These are phyloP conservation scores for Lepus europaeus DNA, from an alignment of 2,113 vertebrate genomes.

Conservation along the genomic window DNA sequence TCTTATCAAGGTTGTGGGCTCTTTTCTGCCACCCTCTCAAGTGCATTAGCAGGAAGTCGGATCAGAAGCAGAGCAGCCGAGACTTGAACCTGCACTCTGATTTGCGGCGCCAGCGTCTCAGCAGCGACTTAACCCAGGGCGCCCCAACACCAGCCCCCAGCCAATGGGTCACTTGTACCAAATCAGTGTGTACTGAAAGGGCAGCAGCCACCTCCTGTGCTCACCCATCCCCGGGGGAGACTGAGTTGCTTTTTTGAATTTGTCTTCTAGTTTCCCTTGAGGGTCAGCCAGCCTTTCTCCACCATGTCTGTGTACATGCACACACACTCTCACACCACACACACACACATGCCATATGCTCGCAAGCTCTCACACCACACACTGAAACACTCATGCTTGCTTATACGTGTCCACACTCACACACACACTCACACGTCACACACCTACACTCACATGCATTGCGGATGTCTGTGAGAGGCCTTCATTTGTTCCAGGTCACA, in stretches of 20 bases:
- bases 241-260: neutral
- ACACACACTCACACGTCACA: neutral
- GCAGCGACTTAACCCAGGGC: no score
- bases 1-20: neutral
- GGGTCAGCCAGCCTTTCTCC: neutral
- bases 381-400: no score
- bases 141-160: neutral
- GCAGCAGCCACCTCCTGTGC: neutral
- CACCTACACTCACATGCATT: neutral
- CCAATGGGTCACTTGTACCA: fast-evolving
- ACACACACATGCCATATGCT: neutral
- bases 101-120: no score
- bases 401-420: neutral
- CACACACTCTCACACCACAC: neutral
- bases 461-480: neutral
- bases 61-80: no score
- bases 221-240: neutral
- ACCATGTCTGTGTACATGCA: neutral
- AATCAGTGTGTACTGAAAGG: neutral
- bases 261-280: neutral
- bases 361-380: neutral
- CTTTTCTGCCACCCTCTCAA: no score
- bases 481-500: neutral
- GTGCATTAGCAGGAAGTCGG: no score
- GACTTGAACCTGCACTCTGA: no score